phyloP scores from a whole-genome alignment of 2,888 invertebrate species.

The Stenotaenia linearis region DNA sequence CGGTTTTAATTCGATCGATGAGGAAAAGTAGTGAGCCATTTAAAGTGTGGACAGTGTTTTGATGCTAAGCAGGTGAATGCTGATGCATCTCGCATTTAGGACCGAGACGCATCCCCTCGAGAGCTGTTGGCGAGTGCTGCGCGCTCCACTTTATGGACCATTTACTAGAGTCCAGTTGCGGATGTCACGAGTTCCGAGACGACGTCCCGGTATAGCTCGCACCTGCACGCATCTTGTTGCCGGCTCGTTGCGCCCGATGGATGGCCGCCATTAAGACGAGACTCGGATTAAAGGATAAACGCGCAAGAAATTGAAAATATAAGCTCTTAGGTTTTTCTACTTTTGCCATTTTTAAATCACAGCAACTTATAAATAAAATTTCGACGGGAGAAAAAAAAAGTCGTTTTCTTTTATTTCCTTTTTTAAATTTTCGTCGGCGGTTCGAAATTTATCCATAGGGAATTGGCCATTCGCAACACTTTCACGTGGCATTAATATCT shows the following conservation, averaged over 20 bases:
- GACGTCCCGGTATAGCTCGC: constrained; percentile 11
- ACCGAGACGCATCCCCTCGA: constrained; percentile 15
- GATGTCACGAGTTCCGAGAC: constrained; percentile 6
- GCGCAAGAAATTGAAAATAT: constrained; percentile 9
- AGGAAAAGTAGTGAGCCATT: constrained; percentile 1
- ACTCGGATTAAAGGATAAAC: constrained; percentile 9
- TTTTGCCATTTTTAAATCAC: not conserved
- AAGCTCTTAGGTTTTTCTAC: not conserved
- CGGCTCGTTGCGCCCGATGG: constrained; percentile 5
- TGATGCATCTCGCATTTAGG: constrained; percentile 19
- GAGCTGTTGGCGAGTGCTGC: not conserved
- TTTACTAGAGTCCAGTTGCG: constrained; percentile 11
- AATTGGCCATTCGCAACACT: not conserved
- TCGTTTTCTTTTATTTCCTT: not conserved
- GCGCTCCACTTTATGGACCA: constrained; percentile 10
- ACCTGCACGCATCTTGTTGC: constrained; percentile 11
- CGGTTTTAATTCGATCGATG: constrained; percentile 19
- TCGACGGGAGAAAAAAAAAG: not conserved
- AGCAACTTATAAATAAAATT: not conserved
- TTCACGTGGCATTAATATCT: constrained; percentile 11
- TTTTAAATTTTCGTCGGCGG: not conserved
- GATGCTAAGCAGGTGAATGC: constrained; percentile 19
- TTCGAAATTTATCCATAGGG: constrained; percentile 3
- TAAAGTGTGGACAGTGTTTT: constrained; percentile 15
- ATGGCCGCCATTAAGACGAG: constrained; percentile 11